Base-by-base conservation (phyloP, 1,140 invertebrate species). In the Formica selysi region DNA sequence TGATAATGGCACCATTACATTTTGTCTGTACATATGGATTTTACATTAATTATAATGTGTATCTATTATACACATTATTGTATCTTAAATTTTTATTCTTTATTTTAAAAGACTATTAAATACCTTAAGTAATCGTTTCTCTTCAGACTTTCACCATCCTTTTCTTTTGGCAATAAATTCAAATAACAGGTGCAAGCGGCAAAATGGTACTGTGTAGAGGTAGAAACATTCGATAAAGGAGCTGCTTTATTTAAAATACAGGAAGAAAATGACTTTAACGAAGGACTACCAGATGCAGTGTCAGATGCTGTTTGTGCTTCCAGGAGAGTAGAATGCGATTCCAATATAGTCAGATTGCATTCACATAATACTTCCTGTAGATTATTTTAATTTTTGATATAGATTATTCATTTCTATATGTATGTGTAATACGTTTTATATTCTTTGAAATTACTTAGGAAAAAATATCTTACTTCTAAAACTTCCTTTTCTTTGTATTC, bases 81-180 rank as follows among this genome's bases (percentile, higher is more conserved):
- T 61, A 16, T 36, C 29, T 76, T 11, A 78, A 48, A 78, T 48
- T 44, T 19, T 16, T 57, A 79, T 32, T 4, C 26, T 44, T 48
- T 10, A 67, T 64, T 32, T 41, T 57, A 78, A 64, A 76, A 78
- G 41, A 5, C 5, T 29, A 5, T n/a, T 36, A 85, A 71, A 11
- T 59, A 92, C 91, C 87, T 90, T 65, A 92, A 86, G 48, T 92
- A 92, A 87, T 91, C 81, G 29, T 85, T 91, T 80, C 64, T 71
- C 11, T 88, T 59, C 3, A 65, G n/a, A 32, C 16, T 57, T 62
- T 86, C 73, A 13, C 0, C 19, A 10, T 7, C 59, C 62, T n/a
- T n/a, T 48, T 51, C n/a, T 38, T 64, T 76, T 41, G 22, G 44
- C 26, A 67, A 44, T 2, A 59, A 76, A n/a, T 83, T 83, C 11